A percentile compares a stretch with the other conserved stretches of the same genome.
Conservation (phyloP, 2,888 invertebrate species). For the Ischnus inquisitorius region DNA sequence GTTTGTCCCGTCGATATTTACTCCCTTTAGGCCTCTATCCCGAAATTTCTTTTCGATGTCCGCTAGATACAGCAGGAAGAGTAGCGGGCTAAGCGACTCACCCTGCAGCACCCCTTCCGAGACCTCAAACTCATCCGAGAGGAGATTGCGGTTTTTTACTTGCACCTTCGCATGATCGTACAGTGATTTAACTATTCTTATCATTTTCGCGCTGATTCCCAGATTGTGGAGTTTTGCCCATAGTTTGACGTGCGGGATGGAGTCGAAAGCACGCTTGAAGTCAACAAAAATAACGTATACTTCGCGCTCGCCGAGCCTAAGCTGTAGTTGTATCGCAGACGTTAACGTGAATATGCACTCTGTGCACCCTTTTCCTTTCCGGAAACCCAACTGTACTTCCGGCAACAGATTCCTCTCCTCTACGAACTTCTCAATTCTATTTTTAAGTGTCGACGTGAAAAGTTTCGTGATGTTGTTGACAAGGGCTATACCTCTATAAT, state of each 20-base stretch:
- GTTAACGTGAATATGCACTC: neutral
- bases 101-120: too few relatives aligned
- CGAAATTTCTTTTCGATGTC: slow-evolving; percentile 58
- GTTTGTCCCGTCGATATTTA: too few relatives aligned
- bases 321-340: slow-evolving; percentile 29
- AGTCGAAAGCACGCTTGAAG: slow-evolving; percentile 66
- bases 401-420: slow-evolving; percentile 50
- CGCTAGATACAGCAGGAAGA: slow-evolving; percentile 50
- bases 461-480: slow-evolving; percentile 66
- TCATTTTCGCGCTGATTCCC: slow-evolving; percentile 66
- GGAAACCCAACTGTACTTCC: slow-evolving; percentile 66
- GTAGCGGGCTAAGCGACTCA: too few relatives aligned
- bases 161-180: slow-evolving; percentile 31
- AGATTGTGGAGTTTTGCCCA: slow-evolving; percentile 62
- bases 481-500: slow-evolving; percentile 66
- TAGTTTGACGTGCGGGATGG: slow-evolving; percentile 51
- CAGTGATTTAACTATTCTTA: slow-evolving; percentile 52
- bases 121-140: too few relatives aligned
- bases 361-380: slow-evolving; percentile 20
- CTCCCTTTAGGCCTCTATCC: neutral
- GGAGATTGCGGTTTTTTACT: slow-evolving; percentile 15
- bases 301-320: too few relatives aligned
- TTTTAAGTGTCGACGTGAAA: slow-evolving; percentile 60
- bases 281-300: slow-evolving; percentile 69
- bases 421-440: slow-evolving; percentile 58